Evolutionary conservation across 2,888 invertebrate species (phyloP).

Genomic region (Hyles lineata): DNA sequence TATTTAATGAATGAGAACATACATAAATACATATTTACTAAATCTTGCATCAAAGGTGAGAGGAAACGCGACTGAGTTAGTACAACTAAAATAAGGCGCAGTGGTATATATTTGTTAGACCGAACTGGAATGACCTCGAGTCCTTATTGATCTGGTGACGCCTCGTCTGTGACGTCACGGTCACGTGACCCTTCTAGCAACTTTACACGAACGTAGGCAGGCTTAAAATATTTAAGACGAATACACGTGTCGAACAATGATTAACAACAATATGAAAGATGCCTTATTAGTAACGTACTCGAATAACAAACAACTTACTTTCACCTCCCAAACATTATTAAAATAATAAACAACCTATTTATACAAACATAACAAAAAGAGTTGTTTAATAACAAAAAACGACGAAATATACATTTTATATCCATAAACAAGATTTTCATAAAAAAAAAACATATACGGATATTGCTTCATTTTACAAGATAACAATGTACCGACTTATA

Average conservation of each 20-base stretch:
- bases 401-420: too few species aligned
- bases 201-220: constrained; percentile 33
- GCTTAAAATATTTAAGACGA: constrained; percentile 14
- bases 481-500: not conserved
- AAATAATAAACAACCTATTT: too few species aligned
- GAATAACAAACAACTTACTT: too few species aligned
- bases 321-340: too few species aligned
- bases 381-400: too few species aligned
- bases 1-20: not conserved
- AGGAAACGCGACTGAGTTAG: constrained; percentile 1
- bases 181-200: constrained; percentile 59
- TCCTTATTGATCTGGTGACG: constrained; percentile 79
- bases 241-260: constrained; percentile 24
- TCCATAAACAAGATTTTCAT: too few species aligned
- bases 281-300: not conserved
- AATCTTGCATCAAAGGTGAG: not conserved
- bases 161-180: constrained; percentile 67
- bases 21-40: not conserved
- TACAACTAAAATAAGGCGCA: constrained; percentile 27
- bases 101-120: constrained; percentile 33
- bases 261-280: not conserved
- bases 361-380: too few species aligned
- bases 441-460: too few species aligned
- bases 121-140: constrained; percentile 72
- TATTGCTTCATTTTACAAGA: not conserved